Conservation (phyloP, 2,113 vertebrate genomes). For the Hucho hucho region DNA sequence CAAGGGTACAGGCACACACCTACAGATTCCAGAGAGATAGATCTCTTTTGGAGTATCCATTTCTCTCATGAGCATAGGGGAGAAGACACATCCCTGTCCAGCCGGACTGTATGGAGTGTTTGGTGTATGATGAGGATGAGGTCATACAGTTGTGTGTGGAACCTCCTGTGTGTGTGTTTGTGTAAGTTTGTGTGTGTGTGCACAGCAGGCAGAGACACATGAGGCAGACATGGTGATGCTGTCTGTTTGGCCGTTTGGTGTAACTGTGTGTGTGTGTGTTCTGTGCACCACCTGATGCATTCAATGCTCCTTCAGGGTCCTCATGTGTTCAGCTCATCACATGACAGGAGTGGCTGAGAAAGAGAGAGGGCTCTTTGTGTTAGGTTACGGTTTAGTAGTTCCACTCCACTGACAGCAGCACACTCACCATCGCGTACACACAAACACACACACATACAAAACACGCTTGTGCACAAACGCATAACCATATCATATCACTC, state of each 20-base stretch:
- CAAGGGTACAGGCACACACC: not conserved
- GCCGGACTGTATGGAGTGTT: conserved; percentile 45
- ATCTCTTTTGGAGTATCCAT: not conserved
- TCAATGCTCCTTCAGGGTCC: conserved; percentile 40
- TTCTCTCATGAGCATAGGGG: conserved; percentile 10
- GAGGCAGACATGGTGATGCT: conserved; percentile 28
- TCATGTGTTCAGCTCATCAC: conserved; percentile 56
- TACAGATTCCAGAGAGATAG: not conserved
- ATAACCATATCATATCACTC: too few relatives aligned
- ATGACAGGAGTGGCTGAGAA: conserved; percentile 45
- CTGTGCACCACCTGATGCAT: conserved; percentile 44
- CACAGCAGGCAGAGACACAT: conserved; percentile 1
- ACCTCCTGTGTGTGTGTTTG: not conserved
- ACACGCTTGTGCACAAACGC: too few relatives aligned
- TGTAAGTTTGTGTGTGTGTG: too few relatives aligned
- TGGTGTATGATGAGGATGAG: conserved; percentile 32
- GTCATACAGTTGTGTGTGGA: conserved; percentile 6
- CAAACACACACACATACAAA: not conserved
- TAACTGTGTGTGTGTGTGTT: too few relatives aligned
- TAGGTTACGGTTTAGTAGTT: not conserved
- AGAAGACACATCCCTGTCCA: conserved; percentile 30
- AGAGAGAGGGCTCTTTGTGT: conserved; percentile 61
- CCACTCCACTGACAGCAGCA: not conserved
- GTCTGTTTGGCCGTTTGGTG: conserved; percentile 16
- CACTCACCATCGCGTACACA: not conserved